phyloP scores from a whole-genome alignment of 2,888 invertebrate genomes.

The Nephrocerus scutellatus region DNA sequence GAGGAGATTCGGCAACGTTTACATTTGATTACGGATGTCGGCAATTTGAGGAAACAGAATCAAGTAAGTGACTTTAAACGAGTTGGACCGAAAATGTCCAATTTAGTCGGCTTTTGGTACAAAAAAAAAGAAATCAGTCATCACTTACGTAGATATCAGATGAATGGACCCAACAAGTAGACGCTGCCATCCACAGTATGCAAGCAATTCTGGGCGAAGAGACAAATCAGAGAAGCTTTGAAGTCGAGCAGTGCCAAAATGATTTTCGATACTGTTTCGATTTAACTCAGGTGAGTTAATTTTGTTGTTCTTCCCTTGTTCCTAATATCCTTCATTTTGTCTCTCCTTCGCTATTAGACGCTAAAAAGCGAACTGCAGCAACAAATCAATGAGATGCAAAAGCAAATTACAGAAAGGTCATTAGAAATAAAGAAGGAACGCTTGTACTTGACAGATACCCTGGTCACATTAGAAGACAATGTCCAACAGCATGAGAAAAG shows the following conservation, averaged over 20 bases:
- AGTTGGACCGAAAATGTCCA: neutral
- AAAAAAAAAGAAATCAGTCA: too few relatives aligned
- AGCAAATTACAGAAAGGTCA: conserved; percentile 35
- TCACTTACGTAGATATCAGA: conserved; percentile 30
- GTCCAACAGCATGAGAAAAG: conserved; percentile 34
- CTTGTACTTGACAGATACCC: conserved; percentile 39
- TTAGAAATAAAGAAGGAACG: conserved; percentile 36
- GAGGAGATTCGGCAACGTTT: conserved; percentile 46
- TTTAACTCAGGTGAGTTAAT: conserved; percentile 42
- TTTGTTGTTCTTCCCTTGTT: too few relatives aligned
- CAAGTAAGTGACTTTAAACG: conserved; percentile 24
- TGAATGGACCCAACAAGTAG: conserved; percentile 41
- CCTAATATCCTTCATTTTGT: too few relatives aligned
- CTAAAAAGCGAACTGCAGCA: conserved; percentile 35
- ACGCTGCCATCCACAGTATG: conserved; percentile 45
- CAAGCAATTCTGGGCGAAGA: conserved; percentile 52
- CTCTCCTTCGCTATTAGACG: conserved; percentile 20
- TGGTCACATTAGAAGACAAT: conserved; percentile 38
- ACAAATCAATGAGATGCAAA: conserved; percentile 32
- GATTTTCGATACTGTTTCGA: conserved; percentile 54
- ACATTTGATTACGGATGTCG: conserved; percentile 46
- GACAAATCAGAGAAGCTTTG: conserved; percentile 48
- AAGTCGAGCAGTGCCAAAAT: conserved; percentile 52
- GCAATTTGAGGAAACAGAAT: conserved; percentile 44
- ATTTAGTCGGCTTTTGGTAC: too few relatives aligned